These are phyloP conservation scores for Nesometra sesokonis DNA, from an alignment of 35 echinoderm and acorn worm species.

Conservation along the genomic window DNA sequence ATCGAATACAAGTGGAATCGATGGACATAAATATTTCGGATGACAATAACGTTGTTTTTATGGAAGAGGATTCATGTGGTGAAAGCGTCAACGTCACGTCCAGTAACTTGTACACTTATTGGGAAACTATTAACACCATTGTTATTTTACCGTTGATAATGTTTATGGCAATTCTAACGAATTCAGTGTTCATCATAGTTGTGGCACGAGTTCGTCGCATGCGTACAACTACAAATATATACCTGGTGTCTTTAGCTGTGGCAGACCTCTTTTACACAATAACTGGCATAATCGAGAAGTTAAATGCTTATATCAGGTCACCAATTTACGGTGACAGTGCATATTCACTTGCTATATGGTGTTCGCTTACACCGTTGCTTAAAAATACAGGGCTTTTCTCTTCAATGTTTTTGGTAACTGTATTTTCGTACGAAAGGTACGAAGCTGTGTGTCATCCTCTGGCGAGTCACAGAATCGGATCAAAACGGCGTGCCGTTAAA, in stretches of 20 bases:
- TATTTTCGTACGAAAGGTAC: slow-evolving; percentile 17
- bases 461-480: neutral
- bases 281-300: neutral
- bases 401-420: neutral
- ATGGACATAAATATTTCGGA: no score
- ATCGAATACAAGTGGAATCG: no score
- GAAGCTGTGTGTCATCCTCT: slow-evolving; percentile 19
- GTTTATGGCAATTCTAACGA: neutral
- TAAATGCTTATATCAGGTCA: neutral
- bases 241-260: slow-evolving; percentile 1
- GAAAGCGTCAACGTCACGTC: neutral
- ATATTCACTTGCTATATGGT: neutral
- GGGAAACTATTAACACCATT: neutral
- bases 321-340: neutral
- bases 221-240: slow-evolving; percentile 6
- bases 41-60: no score
- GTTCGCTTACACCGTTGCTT: neutral
- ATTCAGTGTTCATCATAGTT: slow-evolving; percentile 3
- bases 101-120: neutral
- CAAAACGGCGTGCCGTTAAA: neutral
- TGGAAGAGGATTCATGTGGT: no score
- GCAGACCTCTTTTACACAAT: neutral
- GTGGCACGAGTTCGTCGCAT: slow-evolving; percentile 6
- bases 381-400: neutral
- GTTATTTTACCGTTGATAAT: neutral